Evolutionary conservation across 1,140 invertebrate genomes (phyloP), one percentile per base, ranked within the genome.

Genomic region (Trichomalopsis sarcophagae): DNA sequence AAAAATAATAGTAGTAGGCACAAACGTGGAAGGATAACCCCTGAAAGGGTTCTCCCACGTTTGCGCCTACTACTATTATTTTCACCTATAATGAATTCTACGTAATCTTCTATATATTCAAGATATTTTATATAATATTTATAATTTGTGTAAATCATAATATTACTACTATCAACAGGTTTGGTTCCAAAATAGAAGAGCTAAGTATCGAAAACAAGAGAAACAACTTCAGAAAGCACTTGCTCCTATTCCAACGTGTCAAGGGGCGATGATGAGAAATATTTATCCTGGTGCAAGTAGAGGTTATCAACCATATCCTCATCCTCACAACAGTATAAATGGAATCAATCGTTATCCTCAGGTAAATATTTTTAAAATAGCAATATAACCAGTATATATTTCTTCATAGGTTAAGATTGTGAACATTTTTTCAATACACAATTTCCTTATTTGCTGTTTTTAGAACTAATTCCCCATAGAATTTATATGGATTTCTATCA

Each of bases 121-220:
- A 36, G 5, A 36, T 36, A 36, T 36, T 36, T 36, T 36, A 36
- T 10, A 47, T 2, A 47, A 47, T 47, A 13, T 13, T 47, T 9
- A 47, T 10, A 10, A 47, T 47, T 6, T 10, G 2, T 50, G 10
- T 27, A 27, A 27, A 27, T 27, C 27, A 27, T 50, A 14, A 50
- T 14, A 62, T 7, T 21, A 62, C 17, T 62, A 62, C 55, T 62
- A 21, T n/a, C 7, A n/a, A 62, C 92, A 98, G 97, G 97, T 98
- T 6, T 99, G 98, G 98, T 99, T 99, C 95, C 98, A 99, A 95
- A 99, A 99, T 93, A 95, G 98, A 88, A 96, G 98, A 91, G 98
- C 98, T 88, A 99, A 99, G 94, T 99, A 99, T 92, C 95, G 98
- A 87, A 99, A 99, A 93, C 98, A 99, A 91, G 98, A 99, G 93